Evolutionary conservation across 2,113 vertebrate species (phyloP).

Genomic region (Lichenostomus cassidix): DNA sequence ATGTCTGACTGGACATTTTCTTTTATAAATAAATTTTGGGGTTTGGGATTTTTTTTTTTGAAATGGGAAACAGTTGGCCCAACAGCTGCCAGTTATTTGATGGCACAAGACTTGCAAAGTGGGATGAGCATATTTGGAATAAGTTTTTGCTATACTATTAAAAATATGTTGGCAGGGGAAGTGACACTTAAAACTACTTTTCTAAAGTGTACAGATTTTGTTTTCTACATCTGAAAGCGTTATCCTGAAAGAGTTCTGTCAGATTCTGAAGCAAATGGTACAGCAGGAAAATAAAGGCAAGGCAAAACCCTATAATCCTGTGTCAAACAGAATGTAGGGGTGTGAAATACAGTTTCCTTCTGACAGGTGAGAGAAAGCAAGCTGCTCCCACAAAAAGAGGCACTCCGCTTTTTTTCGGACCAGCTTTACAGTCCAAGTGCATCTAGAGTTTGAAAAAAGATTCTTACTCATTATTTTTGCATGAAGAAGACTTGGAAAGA

Average conservation of each 20-base stretch:
- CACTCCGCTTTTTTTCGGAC: neutral
- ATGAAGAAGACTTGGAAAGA: neutral
- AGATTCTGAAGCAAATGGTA: neutral
- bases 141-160: slow-evolving; percentile 5
- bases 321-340: neutral
- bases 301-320: neutral
- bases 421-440: neutral
- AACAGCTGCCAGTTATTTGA: slow-evolving; percentile 46
- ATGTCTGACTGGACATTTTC: slow-evolving; percentile 21
- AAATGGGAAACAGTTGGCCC: slow-evolving; percentile 31
- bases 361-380: neutral
- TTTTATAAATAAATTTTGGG: slow-evolving; percentile 12
- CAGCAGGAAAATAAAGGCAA: neutral
- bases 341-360: neutral
- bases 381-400: neutral
- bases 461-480: neutral
- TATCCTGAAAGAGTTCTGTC: neutral
- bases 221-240: neutral
- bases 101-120: slow-evolving; percentile 15
- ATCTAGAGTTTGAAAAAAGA: neutral
- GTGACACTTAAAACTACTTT: neutral
- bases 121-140: slow-evolving; percentile 26
- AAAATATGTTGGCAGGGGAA: slow-evolving; percentile 4
- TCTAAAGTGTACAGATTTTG: neutral
- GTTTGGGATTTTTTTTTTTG: neutral